These are phyloP conservation scores for Zeus faber DNA, from an alignment of 2,113 vertebrate genomes.

Conservation along the genomic window DNA sequence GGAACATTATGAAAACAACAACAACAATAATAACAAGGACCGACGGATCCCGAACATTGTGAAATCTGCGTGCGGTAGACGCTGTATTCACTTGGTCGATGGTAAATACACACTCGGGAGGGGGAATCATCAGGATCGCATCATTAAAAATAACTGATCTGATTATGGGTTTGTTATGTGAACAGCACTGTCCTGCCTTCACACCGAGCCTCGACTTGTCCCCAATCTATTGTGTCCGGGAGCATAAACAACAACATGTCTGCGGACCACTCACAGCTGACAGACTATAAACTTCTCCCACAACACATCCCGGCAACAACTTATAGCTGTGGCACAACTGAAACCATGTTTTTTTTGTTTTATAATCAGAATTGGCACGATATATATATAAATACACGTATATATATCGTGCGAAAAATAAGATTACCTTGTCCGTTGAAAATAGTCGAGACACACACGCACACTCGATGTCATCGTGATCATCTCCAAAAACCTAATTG, in stretches of 20 bases:
- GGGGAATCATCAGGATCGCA: background rate
- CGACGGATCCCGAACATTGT: conserved; percentile 34
- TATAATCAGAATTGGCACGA: conserved; percentile 23
- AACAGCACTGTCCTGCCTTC: too few relatives aligned
- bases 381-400: conserved; percentile 19
- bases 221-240: conserved; percentile 58
- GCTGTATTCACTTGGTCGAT: conserved; percentile 50
- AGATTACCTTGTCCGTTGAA: conserved; percentile 52
- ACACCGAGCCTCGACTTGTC: conserved; percentile 51
- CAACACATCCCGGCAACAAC: background rate
- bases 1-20: conserved; percentile 39
- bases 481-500: conserved; percentile 47
- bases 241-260: conserved; percentile 48
- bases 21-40: conserved; percentile 23
- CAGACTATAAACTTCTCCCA: background rate
- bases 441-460: conserved; percentile 29
- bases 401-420: conserved; percentile 31
- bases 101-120: conserved; percentile 35
- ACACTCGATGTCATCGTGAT: conserved; percentile 54
- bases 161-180: too few relatives aligned
- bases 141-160: background rate
- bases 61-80: conserved; percentile 45
- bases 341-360: conserved; percentile 12
- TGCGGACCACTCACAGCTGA: conserved; percentile 6
- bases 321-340: background rate